Conservation (phyloP, 2,113 vertebrate species). For the Calyptomena viridis region DNA sequence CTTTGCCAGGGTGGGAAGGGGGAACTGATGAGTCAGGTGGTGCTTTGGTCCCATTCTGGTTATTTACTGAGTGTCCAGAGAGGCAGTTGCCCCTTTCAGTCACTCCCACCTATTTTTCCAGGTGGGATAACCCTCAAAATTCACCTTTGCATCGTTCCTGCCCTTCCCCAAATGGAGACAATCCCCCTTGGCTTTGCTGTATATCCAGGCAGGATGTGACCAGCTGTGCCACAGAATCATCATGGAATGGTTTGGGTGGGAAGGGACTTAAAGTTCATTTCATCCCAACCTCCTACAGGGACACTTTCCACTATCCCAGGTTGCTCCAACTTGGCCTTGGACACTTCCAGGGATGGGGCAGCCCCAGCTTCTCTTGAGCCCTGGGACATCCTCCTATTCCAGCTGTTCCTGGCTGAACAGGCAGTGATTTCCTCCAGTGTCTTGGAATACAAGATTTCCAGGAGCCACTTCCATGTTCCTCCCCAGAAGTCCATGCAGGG, state of each 20-base stretch:
- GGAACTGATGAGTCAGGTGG: not conserved
- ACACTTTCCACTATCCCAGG: not conserved
- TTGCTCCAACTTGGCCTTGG: not conserved
- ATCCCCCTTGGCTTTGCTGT: fast-evolving
- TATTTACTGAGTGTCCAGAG: not conserved
- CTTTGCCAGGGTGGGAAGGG: not conserved
- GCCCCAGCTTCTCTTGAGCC: not conserved
- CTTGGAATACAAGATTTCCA: not conserved
- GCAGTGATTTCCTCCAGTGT: not conserved
- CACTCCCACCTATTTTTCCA: not conserved
- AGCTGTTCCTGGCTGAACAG: not conserved
- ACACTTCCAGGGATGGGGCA: not conserved
- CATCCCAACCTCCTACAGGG: not conserved
- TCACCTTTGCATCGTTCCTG: not conserved
- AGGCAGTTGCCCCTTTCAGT: not conserved
- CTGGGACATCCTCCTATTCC: not conserved
- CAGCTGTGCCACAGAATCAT: not conserved
- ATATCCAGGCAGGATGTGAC: fast-evolving
- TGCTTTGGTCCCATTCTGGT: not conserved
- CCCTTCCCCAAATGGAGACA: not conserved
- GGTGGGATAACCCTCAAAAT: not conserved
- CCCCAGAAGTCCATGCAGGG: fast-evolving
- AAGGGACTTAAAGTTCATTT: not conserved
- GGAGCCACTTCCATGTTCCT: not conserved
- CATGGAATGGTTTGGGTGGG: not conserved